Evolutionary conservation across 2,888 invertebrate genomes (phyloP).

Genomic region (Uropetala carovei): DNA sequence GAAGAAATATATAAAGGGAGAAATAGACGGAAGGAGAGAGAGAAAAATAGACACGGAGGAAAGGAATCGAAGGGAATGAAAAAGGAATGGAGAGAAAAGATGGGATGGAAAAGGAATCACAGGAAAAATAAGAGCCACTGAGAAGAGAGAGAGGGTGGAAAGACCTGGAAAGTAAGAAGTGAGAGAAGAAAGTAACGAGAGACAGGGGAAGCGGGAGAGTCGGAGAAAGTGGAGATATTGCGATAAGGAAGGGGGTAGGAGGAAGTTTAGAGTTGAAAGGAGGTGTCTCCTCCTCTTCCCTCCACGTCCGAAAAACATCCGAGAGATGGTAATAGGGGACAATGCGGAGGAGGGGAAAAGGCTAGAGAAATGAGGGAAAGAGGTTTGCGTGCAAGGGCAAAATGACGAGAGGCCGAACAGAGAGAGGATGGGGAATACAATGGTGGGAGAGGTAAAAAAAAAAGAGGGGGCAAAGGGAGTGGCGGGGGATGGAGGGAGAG

Average conservation of each 20-base stretch:
- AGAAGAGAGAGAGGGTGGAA: background rate
- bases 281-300: background rate
- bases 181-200: background rate
- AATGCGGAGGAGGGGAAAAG: background rate
- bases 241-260: background rate
- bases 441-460: background rate
- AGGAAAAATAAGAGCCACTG: too few relatives aligned
- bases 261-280: background rate
- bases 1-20: too few relatives aligned
- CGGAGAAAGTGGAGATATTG: background rate
- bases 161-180: background rate
- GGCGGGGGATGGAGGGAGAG: background rate
- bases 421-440: background rate
- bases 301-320: conserved; percentile 32
- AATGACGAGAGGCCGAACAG: too few relatives aligned
- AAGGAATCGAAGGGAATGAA: too few relatives aligned
- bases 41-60: too few relatives aligned
- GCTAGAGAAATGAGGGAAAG: background rate
- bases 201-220: background rate
- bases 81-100: too few relatives aligned
- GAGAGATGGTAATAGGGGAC: background rate
- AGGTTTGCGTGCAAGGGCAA: too few relatives aligned
- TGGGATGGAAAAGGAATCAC: too few relatives aligned
- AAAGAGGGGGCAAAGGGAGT: background rate
- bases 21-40: too few relatives aligned